A percentile compares a stretch with the other conserved stretches of the same genome.
phyloP scores from a whole-genome alignment of 2,113 vertebrate species.

The Ammodytes dubius region DNA sequence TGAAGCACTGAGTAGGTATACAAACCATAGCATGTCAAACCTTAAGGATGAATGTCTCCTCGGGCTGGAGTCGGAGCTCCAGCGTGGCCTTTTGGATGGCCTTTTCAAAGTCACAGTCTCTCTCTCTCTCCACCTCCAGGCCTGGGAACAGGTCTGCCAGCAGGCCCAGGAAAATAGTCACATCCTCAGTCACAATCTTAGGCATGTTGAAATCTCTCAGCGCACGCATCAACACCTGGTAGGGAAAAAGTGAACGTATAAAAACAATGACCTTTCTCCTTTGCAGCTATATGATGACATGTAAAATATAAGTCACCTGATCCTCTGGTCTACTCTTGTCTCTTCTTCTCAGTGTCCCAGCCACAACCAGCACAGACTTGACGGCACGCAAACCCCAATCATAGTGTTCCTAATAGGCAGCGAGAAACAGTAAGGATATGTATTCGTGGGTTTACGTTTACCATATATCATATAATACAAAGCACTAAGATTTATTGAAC shows the following conservation, averaged over 20 bases:
- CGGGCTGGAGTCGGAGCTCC: slow-evolving; percentile 88
- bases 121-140: slow-evolving; percentile 86
- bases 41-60: slow-evolving; percentile 91
- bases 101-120: slow-evolving; percentile 86
- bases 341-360: slow-evolving; percentile 83
- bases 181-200: slow-evolving; percentile 90
- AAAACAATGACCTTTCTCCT: background rate
- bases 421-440: slow-evolving; percentile 6
- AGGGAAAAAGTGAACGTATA: background rate
- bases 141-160: slow-evolving; percentile 90
- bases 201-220: slow-evolving; percentile 91
- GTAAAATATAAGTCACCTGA: slow-evolving; percentile 78
- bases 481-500: slow-evolving; percentile 1
- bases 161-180: slow-evolving; percentile 87
- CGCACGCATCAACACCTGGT: slow-evolving; percentile 86
- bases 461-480: slow-evolving; percentile 20
- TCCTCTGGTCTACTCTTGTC: slow-evolving; percentile 85
- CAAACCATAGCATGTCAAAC: slow-evolving; percentile 72
- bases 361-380: slow-evolving; percentile 88
- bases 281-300: background rate
- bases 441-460: background rate
- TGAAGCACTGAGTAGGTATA: background rate
- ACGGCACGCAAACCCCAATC: slow-evolving; percentile 86
- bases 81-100: slow-evolving; percentile 85
- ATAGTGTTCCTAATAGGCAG: slow-evolving; percentile 83